These are phyloP conservation scores for Pogonomyrmex californicus DNA, from an alignment of 1,140 invertebrate species.

Conservation along the genomic window DNA sequence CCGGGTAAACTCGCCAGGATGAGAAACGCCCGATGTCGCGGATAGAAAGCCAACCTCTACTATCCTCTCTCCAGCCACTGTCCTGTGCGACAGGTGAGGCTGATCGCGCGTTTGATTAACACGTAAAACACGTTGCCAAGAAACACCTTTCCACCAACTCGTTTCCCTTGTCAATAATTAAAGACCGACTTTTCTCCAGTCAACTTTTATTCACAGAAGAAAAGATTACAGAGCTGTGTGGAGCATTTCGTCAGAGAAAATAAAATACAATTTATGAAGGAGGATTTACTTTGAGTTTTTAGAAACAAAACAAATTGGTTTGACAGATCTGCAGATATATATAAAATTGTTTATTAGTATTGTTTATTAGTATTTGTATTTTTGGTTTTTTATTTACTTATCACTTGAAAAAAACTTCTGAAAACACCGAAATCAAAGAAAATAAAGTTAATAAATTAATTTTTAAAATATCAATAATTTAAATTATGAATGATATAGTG, in stretches of 20 bases:
- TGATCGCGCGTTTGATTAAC: constrained; percentile 67
- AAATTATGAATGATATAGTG: not conserved
- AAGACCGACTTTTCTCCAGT: not conserved
- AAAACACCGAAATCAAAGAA: not conserved
- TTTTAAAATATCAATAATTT: not conserved
- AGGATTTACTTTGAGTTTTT: not conserved
- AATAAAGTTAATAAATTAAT: constrained; percentile 2
- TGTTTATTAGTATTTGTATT: not conserved
- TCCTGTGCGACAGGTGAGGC: constrained; percentile 48
- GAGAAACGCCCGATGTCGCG: constrained; percentile 65
- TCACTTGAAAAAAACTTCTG: not conserved
- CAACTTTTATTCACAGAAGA: constrained; percentile 22
- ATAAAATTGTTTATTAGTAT: not conserved
- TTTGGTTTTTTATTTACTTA: not conserved
- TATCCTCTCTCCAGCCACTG: not conserved
- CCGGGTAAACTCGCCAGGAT: constrained; percentile 69
- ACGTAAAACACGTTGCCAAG: constrained; percentile 60
- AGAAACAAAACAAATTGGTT: not conserved
- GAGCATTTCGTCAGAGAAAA: constrained; percentile 1
- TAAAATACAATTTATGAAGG: not conserved
- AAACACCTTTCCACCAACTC: constrained; percentile 18
- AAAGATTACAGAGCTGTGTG: not conserved
- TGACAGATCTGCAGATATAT: not conserved
- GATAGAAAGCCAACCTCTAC: constrained; percentile 55
- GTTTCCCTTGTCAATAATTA: constrained; percentile 47